phyloP scores from a whole-genome alignment of 2,888 invertebrate genomes.

The Patella depressa region DNA sequence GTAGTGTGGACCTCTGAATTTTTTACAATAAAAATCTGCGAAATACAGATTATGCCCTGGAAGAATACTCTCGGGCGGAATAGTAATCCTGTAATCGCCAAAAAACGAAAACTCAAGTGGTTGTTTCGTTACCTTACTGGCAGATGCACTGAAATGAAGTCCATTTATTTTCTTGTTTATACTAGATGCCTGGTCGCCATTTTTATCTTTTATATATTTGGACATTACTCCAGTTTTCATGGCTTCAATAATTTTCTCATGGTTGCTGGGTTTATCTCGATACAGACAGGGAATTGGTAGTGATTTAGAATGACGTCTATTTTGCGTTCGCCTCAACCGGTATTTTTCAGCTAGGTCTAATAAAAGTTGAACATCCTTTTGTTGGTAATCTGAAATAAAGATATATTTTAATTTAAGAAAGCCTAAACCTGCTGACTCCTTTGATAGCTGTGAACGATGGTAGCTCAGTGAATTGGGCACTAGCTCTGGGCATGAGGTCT shows the following conservation, averaged over 20 bases:
- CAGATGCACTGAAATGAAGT: slow-evolving; percentile 15
- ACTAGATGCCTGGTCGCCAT: slow-evolving; percentile 18
- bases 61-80: slow-evolving; percentile 29
- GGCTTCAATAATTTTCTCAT: slow-evolving; percentile 3
- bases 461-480: no score
- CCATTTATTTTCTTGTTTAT: slow-evolving; percentile 21
- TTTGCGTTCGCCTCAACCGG: not conserved
- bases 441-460: no score
- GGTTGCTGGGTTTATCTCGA: slow-evolving; percentile 14
- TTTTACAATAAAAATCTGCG: slow-evolving; percentile 69
- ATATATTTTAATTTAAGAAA: no score
- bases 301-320: not conserved
- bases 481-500: no score
- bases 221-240: slow-evolving; percentile 16
- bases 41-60: slow-evolving; percentile 57
- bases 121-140: slow-evolving; percentile 1
- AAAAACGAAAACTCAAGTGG: slow-evolving; percentile 45
- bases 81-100: slow-evolving; percentile 32
- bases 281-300: slow-evolving; percentile 9
- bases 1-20: slow-evolving; percentile 53
- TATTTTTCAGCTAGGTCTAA: not conserved
- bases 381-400: no score
- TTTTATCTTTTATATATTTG: slow-evolving; percentile 19
- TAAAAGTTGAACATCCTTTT: no score
- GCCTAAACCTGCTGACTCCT: no score